phyloP scores from a whole-genome alignment of 2,113 vertebrate genomes.

The Litocranius walleri region DNA sequence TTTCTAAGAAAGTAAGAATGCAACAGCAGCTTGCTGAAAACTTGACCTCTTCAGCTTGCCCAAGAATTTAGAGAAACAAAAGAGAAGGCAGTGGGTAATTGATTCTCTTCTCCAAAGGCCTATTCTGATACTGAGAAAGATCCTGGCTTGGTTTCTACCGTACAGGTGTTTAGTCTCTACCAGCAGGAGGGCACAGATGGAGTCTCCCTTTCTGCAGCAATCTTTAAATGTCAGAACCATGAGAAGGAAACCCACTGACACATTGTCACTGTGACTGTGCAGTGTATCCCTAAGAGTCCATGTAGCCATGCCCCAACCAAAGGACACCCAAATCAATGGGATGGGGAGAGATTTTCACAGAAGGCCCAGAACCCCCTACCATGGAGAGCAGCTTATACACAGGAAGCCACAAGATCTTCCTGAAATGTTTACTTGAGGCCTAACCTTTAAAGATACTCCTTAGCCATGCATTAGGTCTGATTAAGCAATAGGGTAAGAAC shows the following conservation, averaged over 20 bases:
- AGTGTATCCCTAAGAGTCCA: neutral
- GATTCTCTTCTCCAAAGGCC: neutral
- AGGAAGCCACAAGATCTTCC: neutral
- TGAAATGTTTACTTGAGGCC: neutral
- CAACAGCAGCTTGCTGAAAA: neutral
- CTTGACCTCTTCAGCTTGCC: neutral
- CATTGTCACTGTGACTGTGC: neutral
- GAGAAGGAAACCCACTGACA: neutral
- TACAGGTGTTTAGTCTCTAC: neutral
- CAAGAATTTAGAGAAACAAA: neutral
- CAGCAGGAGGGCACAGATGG: neutral
- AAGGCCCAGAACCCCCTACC: neutral
- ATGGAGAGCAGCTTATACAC: neutral
- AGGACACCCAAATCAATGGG: neutral
- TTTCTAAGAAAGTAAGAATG: neutral
- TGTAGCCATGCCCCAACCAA: neutral
- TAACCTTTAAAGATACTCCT: neutral
- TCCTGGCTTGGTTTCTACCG: neutral
- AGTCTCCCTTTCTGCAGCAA: slow-evolving; percentile 12
- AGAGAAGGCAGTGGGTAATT: neutral
- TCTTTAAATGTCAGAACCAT: slow-evolving; percentile 11
- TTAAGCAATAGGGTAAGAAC: neutral
- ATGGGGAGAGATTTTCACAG: neutral
- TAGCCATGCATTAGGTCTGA: neutral
- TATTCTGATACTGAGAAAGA: neutral